Conservation (phyloP, 92 coral and sea anemone genomes). For the Ricordea florida region DNA sequence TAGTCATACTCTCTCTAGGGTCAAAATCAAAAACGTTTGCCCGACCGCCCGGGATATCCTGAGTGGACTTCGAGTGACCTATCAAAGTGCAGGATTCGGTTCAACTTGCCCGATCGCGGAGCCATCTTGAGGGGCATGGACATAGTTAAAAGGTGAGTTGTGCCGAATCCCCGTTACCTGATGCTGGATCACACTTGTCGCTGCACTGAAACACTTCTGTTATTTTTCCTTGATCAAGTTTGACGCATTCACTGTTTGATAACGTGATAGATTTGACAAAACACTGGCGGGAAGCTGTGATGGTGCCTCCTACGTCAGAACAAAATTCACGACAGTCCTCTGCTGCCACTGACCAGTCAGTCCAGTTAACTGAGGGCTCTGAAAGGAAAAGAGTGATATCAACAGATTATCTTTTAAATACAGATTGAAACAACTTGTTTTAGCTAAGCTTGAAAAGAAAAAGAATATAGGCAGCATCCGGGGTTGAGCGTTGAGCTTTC, state of each 20-base stretch:
- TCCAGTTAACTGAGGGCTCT: constrained; percentile 12
- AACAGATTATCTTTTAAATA: neutral
- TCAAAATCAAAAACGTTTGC: no score
- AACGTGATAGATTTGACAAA: neutral
- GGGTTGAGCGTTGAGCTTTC: no score
- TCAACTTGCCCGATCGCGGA: no score
- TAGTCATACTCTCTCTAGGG: no score
- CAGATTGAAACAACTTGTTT: neutral
- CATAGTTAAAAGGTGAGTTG: no score
- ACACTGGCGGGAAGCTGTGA: constrained; percentile 3
- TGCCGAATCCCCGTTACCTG: no score
- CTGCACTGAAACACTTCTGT: neutral
- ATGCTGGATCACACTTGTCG: neutral
- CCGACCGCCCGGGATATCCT: no score
- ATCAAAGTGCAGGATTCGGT: no score
- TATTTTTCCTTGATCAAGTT: neutral
- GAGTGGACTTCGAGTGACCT: no score
- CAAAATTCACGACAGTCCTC: neutral
- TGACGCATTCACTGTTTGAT: neutral
- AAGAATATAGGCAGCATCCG: no score
- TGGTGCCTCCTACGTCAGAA: neutral
- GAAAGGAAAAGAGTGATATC: neutral
- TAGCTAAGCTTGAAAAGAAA: no score
- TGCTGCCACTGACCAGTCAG: neutral
- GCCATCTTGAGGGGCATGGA: no score